These are phyloP conservation scores for Heliconius aoede DNA, from an alignment of 2,888 invertebrate genomes.

Conservation along the genomic window DNA sequence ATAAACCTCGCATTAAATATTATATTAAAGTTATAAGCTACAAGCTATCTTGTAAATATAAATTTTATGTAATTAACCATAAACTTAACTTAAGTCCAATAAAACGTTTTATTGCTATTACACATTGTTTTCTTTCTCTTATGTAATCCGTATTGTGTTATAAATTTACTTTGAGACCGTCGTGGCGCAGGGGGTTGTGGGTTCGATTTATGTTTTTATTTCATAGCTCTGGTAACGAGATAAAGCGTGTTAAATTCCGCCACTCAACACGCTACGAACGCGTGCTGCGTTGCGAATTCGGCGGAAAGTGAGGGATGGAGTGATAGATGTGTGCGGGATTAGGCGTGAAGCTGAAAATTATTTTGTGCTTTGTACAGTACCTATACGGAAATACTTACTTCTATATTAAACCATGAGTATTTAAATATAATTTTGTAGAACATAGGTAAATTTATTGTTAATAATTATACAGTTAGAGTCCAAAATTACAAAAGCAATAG, in stretches of 20 bases:
- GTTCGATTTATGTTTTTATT: no score
- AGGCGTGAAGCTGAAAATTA: no score
- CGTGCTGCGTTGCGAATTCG: no score
- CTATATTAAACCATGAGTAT: not conserved
- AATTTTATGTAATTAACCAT: constrained; percentile 48
- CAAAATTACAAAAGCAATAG: not conserved
- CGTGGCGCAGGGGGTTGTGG: no score
- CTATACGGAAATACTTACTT: no score
- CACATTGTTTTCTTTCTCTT: constrained; percentile 29
- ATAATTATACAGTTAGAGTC: no score
- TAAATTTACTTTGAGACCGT: not conserved
- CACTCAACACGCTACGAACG: no score
- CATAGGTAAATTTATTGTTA: not conserved
- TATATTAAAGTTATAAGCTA: constrained; percentile 47
- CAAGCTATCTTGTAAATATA: constrained; percentile 62
- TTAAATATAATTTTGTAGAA: not conserved
- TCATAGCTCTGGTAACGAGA: no score
- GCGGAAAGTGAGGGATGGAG: no score
- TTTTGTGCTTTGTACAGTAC: no score
- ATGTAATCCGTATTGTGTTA: not conserved
- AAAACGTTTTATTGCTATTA: constrained; percentile 41
- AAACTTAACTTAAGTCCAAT: constrained; percentile 50
- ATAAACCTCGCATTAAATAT: constrained; percentile 69
- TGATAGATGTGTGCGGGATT: no score
- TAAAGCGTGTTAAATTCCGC: no score